Evolutionary conservation across 2,797 vertebrate species (phyloP).

Genomic region (Spondyliosoma cantharus): DNA sequence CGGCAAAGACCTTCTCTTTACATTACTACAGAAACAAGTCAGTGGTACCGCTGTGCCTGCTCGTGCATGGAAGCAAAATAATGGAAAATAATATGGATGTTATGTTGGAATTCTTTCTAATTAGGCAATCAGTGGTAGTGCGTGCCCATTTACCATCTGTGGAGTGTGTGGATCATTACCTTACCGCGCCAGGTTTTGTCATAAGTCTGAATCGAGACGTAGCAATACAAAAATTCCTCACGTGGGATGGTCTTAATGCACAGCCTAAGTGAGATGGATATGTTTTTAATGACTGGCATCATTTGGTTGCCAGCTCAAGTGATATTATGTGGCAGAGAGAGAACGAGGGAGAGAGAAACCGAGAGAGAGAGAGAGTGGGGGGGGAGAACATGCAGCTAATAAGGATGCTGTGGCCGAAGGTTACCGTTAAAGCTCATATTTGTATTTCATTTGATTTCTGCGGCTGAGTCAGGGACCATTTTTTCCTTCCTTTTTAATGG

Average conservation of each 20-base stretch:
- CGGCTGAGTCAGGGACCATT: constrained; percentile 52
- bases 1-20: not conserved
- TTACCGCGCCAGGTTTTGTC: constrained; percentile 71
- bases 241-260: constrained; percentile 74
- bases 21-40: constrained; percentile 4
- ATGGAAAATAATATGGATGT: constrained; percentile 63
- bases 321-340: constrained; percentile 57
- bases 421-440: constrained; percentile 77
- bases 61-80: constrained; percentile 49
- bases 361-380: too few species aligned
- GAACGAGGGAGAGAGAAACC: constrained; percentile 21
- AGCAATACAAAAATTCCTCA: constrained; percentile 61
- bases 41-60: constrained; percentile 30
- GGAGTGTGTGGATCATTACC: constrained; percentile 76
- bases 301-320: constrained; percentile 64
- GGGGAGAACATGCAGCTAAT: constrained; percentile 66
- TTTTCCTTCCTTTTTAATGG: constrained; percentile 70
- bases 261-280: constrained; percentile 82
- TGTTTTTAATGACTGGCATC: constrained; percentile 82
- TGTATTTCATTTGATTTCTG: constrained; percentile 78
- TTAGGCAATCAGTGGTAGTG: constrained; percentile 67
- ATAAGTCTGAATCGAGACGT: constrained; percentile 65
- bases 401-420: constrained; percentile 75
- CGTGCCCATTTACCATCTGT: constrained; percentile 77
- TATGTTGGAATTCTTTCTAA: constrained; percentile 73